A percentile compares a stretch with the other conserved stretches of the same genome.
Evolutionary conservation across 1,140 invertebrate species (phyloP).

Genomic region (Bombus superbus): DNA sequence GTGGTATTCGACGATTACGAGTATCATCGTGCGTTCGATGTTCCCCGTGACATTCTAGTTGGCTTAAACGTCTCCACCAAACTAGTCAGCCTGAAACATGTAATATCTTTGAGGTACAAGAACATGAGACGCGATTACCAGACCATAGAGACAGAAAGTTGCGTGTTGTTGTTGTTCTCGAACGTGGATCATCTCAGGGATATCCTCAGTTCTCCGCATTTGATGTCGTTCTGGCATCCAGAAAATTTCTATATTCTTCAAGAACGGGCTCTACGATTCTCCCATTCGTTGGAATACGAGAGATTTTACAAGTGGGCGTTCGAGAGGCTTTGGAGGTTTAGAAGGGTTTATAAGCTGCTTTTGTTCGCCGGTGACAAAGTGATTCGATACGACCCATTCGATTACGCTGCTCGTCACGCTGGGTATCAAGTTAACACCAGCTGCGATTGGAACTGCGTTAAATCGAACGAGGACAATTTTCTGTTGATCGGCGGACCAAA

Average conservation of each 20-base stretch:
- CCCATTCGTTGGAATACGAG: neutral
- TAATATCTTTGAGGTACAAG: neutral
- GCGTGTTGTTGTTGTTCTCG: constrained; percentile 20
- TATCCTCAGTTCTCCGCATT: constrained; percentile 3
- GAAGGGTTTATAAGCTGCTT: constrained; percentile 19
- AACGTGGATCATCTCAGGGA: constrained; percentile 3
- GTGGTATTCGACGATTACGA: constrained; percentile 36
- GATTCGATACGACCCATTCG: constrained; percentile 31
- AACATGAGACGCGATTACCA: neutral
- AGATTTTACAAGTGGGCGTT: constrained; percentile 28
- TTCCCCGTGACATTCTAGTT: neutral
- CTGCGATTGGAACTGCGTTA: constrained; percentile 3
- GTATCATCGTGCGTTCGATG: accelerated
- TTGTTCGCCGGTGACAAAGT: neutral
- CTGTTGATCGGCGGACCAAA: neutral
- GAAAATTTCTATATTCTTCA: constrained; percentile 34
- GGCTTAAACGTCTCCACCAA: neutral
- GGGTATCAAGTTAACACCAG: neutral
- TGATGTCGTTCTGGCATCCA: constrained; percentile 41
- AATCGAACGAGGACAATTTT: neutral
- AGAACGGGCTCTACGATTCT: accelerated
- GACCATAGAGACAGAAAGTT: neutral
- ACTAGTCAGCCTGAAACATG: constrained; percentile 16
- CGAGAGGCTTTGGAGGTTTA: constrained; percentile 23
- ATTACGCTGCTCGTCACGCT: neutral